Base-by-base conservation (phyloP, 2,888 invertebrate genomes). In the Drosophila flavopinicola region DNA sequence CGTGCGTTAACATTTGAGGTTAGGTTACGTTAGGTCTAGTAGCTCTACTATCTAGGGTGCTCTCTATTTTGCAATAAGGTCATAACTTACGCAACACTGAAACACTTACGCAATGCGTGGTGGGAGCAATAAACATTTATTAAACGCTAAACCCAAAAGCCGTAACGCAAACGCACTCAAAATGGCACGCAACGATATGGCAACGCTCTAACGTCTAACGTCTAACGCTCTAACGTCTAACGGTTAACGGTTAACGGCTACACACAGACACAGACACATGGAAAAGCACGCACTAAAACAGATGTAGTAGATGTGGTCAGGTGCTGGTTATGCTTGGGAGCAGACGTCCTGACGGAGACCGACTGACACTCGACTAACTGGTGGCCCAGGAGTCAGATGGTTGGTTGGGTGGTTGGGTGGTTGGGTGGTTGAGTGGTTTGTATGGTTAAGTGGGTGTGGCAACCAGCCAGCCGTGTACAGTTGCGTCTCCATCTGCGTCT, bases 91-190 rank as follows among this genome's bases (percentile, higher is more conserved):
- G 65, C 57, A 79, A 75, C 64, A 79, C 65, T 53, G 64, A 76
- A 78, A 78, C 78, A 85, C 79, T 82, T 82, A 80, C 85, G 73
- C 75, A 61, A 78, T 66, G 66, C 68, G 65, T 60, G 67, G 57
- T 63, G 42, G 66, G 66, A 80, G 70, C 59, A 61, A 72, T 64
- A 74, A 77, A 75, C 78, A 76, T 78, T 76, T 70, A 74, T 64
- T 70, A 58, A 78, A 66, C 72, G 68, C 45, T 48, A 59, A 74
- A 61, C 72, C 72, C 66, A 79, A 70, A 63, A 58, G 49, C 66
- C 76, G 75, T 80, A 77, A 75, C 77, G 71, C 45, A 54, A 77
- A 51, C 57, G 68, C 58, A 59, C 58, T 47, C 48, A 52, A 72
- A 64, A 57, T 48, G 75, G 38, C 64, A 75, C 59, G 75, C 59